Evolutionary conservation across 2,797 vertebrate species (phyloP), one percentile per base, ranked within the genome.

Genomic region (Decapterus maruadsi): DNA sequence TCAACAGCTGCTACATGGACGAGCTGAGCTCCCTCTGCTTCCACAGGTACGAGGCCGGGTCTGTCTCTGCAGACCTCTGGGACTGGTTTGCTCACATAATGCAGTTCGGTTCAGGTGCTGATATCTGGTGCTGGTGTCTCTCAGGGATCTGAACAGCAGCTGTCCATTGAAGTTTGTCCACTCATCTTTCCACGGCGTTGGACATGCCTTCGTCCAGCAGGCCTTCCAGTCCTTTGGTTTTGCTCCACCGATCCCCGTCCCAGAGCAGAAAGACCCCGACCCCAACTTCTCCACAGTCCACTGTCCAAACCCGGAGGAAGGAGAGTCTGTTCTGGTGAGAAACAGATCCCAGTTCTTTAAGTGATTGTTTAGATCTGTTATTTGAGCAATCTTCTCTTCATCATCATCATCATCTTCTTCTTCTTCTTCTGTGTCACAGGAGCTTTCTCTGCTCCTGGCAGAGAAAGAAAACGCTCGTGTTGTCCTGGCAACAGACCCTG

Each of bases 271-370:
- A 68, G 96, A 98, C 84, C 98, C 98, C 0, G 98, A 99, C 80
- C 98, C 98, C 3, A 92, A 97, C 70, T 99, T 99, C 80, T 95
- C 98, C 19, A 96, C 98, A 0, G 96, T 99, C 75, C 96, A 90
- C 84, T 97, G 96, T 67, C 98, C 98, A 13, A 99, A 99, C 87
- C 98, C 98, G 0, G 98, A 99, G 78, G 98, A 99, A 90, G 98
- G 98, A 31, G 96, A 96, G 87, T 95, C 95, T 0, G 98, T 99
- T 67, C 94, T 99, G 96, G 98, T 99, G 92, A 75, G 87, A 64
- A 59, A 4, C 19, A 2, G 31, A 20, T n/a, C 12, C 2, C 16
- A 22, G 14, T 1, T 61, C 56, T 40, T 16, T 0, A 4, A 2
- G 7, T 6, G 8, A 6, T 60, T 36, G 26, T 13, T 6, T 14